Evolutionary conservation across 2,888 invertebrate species (phyloP).

Genomic region (Dryobota labecula): DNA sequence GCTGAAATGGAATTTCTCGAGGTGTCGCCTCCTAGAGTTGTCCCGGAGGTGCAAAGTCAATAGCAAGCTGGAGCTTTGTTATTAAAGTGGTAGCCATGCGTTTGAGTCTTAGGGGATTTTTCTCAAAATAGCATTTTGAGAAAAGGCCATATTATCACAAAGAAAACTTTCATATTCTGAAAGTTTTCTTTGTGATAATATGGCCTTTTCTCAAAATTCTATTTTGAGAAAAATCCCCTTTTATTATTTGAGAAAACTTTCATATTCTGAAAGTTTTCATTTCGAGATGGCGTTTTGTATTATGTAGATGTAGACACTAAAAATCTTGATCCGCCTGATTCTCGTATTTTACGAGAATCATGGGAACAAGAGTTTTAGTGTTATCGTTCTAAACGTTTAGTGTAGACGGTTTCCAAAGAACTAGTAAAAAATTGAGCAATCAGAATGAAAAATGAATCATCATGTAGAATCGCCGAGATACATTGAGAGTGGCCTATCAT

Average conservation of each 20-base stretch:
- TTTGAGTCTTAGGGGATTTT: background rate
- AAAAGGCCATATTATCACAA: no score
- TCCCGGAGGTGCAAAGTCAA: constrained; percentile 66
- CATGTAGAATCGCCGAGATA: background rate
- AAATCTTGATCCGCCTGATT: no score
- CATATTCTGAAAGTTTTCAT: no score
- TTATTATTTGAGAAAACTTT: no score
- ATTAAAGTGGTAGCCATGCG: constrained; percentile 47
- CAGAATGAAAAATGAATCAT: background rate
- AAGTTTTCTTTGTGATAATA: no score
- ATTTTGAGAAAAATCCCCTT: no score
- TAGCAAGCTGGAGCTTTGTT: constrained; percentile 61
- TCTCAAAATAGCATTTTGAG: no score
- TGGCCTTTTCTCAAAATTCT: no score
- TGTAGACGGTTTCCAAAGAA: background rate
- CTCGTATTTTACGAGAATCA: background rate
- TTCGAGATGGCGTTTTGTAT: background rate
- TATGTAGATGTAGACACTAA: no score
- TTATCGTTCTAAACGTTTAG: background rate
- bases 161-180: no score
- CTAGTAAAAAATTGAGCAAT: background rate
- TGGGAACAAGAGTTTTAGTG: background rate
- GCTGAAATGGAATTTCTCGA: constrained; percentile 61
- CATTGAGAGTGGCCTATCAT: background rate
- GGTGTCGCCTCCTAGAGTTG: constrained; percentile 59